phyloP scores from a whole-genome alignment of 2,797 vertebrate species.

The Eleutherodactylus coqui region DNA sequence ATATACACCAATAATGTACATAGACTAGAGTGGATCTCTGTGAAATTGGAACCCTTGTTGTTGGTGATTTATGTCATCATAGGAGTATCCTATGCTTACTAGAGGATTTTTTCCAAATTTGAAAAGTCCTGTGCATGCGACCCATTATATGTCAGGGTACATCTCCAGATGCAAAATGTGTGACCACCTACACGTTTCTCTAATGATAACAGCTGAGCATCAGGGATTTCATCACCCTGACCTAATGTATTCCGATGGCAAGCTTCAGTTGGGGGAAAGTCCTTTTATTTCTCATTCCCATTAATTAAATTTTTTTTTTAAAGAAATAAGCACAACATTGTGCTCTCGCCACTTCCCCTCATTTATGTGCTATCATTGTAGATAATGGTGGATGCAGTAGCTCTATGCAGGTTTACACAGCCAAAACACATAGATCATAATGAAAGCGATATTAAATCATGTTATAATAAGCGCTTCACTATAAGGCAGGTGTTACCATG shows the following conservation, averaged over 20 bases:
- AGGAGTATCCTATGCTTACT: too few species aligned
- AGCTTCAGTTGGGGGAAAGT: too few species aligned
- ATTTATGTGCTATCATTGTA: neutral
- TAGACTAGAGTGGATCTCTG: too few species aligned
- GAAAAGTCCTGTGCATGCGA: too few species aligned
- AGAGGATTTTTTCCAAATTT: too few species aligned
- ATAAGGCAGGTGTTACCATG: too few species aligned
- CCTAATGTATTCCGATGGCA: neutral
- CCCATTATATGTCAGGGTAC: too few species aligned
- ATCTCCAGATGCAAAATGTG: neutral
- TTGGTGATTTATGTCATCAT: too few species aligned
- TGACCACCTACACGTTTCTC: neutral
- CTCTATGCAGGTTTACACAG: neutral
- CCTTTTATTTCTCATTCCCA: neutral
- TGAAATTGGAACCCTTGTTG: too few species aligned
- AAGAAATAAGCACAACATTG: neutral
- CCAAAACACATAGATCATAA: neutral
- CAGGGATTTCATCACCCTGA: neutral
- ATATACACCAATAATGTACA: too few species aligned
- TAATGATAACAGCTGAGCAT: neutral
- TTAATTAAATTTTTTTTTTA: too few species aligned
- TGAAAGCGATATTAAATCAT: neutral
- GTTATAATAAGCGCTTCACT: neutral
- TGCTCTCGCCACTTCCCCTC: neutral
- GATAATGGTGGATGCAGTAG: neutral